Conservation (phyloP, 2,888 invertebrate species). For the Ormyrus thymus region DNA sequence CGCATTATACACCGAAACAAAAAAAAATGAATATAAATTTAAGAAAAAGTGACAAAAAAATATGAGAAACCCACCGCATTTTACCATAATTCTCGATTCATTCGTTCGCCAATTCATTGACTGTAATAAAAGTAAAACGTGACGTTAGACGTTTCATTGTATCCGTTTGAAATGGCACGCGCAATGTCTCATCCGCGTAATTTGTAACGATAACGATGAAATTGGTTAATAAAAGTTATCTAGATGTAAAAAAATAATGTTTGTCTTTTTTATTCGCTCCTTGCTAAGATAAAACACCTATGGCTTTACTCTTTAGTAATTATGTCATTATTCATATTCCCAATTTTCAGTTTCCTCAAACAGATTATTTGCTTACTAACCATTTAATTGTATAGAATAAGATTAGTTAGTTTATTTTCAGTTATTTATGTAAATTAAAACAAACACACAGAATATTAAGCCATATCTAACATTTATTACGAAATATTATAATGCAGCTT, state of each 20-base stretch:
- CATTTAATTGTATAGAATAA: too few species aligned
- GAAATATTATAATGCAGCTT: too few species aligned
- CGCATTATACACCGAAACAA: conserved; percentile 41
- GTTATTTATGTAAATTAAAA: too few species aligned
- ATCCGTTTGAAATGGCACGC: conserved; percentile 70
- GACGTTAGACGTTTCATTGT: conserved; percentile 72
- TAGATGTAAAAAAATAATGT: conserved; percentile 69
- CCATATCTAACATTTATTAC: too few species aligned
- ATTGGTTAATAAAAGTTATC: conserved; percentile 76
- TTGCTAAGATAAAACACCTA: too few species aligned
- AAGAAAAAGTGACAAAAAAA: conserved; percentile 40
- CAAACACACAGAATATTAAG: too few species aligned
- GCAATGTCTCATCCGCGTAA: conserved; percentile 69
- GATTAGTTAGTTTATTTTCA: too few species aligned
- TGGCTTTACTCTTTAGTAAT: too few species aligned
- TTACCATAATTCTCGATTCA: conserved; percentile 63
- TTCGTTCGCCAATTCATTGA: conserved; percentile 70
- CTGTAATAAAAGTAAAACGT: conserved; percentile 61
- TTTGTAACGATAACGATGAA: conserved; percentile 74
- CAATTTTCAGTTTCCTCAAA: too few species aligned
- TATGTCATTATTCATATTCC: too few species aligned
- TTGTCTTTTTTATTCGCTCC: conserved; percentile 23
- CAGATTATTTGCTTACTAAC: too few species aligned
- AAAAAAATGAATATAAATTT: conserved; percentile 37
- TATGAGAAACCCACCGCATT: conserved; percentile 42